A percentile compares a stretch with the other conserved stretches of the same genome.
These are phyloP conservation scores for Cranoglanis bouderius DNA, from an alignment of 2,113 vertebrate genomes.

Conservation along the genomic window DNA sequence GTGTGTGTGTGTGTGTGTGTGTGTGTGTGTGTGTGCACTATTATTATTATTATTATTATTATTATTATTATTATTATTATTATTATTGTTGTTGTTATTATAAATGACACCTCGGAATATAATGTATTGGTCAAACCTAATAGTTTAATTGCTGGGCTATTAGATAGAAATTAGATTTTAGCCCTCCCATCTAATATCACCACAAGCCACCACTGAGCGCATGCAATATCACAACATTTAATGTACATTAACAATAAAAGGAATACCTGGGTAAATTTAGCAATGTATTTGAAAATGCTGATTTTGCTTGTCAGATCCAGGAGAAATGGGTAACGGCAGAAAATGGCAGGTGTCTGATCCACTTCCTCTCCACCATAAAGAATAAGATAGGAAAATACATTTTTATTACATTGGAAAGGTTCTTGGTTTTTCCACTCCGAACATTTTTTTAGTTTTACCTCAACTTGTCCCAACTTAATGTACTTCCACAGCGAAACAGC, in stretches of 20 bases:
- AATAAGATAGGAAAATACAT: neutral
- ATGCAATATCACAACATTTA: neutral
- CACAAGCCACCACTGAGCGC: neutral
- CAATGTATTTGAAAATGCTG: constrained; percentile 43
- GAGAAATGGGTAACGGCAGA: constrained; percentile 70
- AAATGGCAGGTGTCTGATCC: constrained; percentile 51
- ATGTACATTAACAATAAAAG: neutral
- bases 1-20: too few species aligned
- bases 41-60: too few species aligned
- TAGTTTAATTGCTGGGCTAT: too few species aligned
- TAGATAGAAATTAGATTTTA: too few species aligned
- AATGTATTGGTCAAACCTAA: too few species aligned
- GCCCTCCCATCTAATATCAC: neutral
- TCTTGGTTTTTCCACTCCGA: neutral
- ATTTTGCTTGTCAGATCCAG: constrained; percentile 61
- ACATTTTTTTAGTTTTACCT: constrained; percentile 54
- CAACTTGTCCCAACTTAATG: neutral
- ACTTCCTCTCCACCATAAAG: constrained; percentile 56
- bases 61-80: too few species aligned
- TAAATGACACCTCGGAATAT: too few species aligned
- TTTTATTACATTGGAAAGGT: neutral
- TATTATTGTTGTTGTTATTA: too few species aligned
- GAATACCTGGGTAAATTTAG: constrained; percentile 51
- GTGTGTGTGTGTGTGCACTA: too few species aligned
- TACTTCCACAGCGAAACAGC: constrained; percentile 51